Percentiles rank a stretch among this genome's conserved stretches.
Evolutionary conservation across 2,113 vertebrate genomes (phyloP).

Genomic region (Cervus canadensis): DNA sequence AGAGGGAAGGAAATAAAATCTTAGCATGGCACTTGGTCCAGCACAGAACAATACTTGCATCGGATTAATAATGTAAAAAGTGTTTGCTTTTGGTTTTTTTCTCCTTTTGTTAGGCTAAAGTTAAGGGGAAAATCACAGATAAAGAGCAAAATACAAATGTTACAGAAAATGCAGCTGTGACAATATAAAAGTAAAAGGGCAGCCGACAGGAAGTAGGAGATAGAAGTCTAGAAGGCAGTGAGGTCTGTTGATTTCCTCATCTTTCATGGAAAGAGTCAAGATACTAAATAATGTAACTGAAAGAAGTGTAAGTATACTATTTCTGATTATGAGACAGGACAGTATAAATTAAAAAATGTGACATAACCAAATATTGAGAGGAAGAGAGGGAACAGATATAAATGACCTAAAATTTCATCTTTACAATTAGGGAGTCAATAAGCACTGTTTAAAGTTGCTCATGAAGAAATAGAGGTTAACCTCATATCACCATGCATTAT

Average conservation of each 20-base stretch:
- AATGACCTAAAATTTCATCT: not conserved
- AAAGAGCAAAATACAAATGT: not conserved
- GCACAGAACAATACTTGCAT: not conserved
- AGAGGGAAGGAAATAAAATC: not conserved
- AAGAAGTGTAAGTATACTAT: not conserved
- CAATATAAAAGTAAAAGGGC: not conserved
- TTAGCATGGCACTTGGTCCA: not conserved
- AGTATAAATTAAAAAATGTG: not conserved
- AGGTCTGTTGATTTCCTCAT: not conserved
- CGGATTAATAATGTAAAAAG: not conserved
- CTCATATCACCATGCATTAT: fast-evolving
- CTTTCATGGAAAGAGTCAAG: not conserved
- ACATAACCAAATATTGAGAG: not conserved
- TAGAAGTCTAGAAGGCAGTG: not conserved
- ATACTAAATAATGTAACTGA: not conserved
- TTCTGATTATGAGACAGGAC: not conserved
- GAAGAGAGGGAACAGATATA: not conserved
- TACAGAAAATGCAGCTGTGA: not conserved
- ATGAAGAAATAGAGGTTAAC: not conserved
- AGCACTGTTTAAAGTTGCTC: not conserved
- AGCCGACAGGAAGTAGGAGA: not conserved
- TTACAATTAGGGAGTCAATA: not conserved
- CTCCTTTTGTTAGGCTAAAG: not conserved
- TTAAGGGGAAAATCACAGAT: not conserved
- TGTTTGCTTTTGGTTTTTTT: not conserved